phyloP scores from a whole-genome alignment of 2,888 invertebrate genomes.

The Strigamia maritima region DNA sequence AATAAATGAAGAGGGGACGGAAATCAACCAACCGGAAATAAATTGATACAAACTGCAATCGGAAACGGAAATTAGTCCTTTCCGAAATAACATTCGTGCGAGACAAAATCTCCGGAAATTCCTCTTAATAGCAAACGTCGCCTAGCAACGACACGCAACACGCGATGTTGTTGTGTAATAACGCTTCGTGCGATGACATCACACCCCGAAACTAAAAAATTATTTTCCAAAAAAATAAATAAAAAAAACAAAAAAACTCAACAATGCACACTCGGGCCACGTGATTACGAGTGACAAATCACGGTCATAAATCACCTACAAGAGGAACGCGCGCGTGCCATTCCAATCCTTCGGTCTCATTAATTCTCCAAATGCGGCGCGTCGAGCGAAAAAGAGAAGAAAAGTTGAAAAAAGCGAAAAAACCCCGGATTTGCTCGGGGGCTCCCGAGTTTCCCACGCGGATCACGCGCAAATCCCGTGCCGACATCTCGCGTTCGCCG shows the following conservation, averaged over 20 bases:
- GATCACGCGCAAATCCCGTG: background rate
- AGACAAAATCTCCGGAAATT: background rate
- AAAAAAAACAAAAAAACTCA: background rate
- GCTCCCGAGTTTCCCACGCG: slow-evolving; percentile 21
- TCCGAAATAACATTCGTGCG: background rate
- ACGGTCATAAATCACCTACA: slow-evolving; percentile 25
- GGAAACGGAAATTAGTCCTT: background rate
- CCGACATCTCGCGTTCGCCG: background rate
- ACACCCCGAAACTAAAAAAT: background rate
- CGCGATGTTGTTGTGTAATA: background rate
- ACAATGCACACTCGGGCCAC: background rate
- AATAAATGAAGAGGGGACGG: background rate
- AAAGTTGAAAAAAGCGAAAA: background rate
- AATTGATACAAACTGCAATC: background rate
- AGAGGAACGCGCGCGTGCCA: background rate
- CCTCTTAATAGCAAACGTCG: background rate
- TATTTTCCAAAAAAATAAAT: background rate
- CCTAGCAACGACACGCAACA: background rate
- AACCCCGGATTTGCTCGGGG: background rate
- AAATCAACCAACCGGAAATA: background rate
- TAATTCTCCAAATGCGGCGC: background rate
- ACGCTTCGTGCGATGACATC: background rate
- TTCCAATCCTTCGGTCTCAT: background rate
- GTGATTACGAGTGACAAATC: slow-evolving; percentile 28
- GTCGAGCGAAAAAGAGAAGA: background rate